Evolutionary conservation across 2,797 vertebrate genomes (phyloP), one percentile per base, ranked within the genome.

Genomic region (Oreortyx pictus): DNA sequence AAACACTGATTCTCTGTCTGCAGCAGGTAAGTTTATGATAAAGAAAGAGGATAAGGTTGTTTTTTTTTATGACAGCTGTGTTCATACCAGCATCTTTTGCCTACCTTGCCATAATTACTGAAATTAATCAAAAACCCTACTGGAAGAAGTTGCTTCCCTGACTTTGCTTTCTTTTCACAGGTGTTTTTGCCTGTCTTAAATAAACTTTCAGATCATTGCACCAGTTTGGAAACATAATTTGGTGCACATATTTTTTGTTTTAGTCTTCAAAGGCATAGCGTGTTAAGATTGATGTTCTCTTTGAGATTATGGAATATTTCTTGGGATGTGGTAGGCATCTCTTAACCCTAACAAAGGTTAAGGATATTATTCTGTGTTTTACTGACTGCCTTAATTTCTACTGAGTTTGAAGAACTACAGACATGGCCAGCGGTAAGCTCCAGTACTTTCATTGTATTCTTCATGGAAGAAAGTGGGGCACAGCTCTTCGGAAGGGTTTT

Each of bases 1-100:
- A 97, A 60, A 98, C 98, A 1, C 94, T 99, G 93, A 97, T 98
- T 91, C 98, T 98, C 60, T 98, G 98, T 92, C 95, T 99, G 96
- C 98, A 99, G 97, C 98, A 98, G 98, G 99, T 99, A 97, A 96
- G 95, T 41, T 62, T 98, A 97, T 89, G 80, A 70, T 50, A 80
- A 87, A 89, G 33, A 33, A 43, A 35, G 50, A 70, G 23, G 8
- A 11, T 31, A 2, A 9, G 8, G 6, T 14, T 5, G n/a, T 17
- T 27, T 25, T 24, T 90, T 3, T 78, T 29, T 56, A 11, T 0
- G 11, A 31, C 35, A 77, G 14, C 47, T 79, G 14, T 39, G 12
- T 80, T 70, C 35, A 31, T 56, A 43, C 18, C 35, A 24, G 41
- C 39, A 11, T 49, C 14, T 92, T 92, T 87, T 64, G 37, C 43